phyloP scores from a whole-genome alignment of 2,888 invertebrate species.

The Psococerastis gibbosa region DNA sequence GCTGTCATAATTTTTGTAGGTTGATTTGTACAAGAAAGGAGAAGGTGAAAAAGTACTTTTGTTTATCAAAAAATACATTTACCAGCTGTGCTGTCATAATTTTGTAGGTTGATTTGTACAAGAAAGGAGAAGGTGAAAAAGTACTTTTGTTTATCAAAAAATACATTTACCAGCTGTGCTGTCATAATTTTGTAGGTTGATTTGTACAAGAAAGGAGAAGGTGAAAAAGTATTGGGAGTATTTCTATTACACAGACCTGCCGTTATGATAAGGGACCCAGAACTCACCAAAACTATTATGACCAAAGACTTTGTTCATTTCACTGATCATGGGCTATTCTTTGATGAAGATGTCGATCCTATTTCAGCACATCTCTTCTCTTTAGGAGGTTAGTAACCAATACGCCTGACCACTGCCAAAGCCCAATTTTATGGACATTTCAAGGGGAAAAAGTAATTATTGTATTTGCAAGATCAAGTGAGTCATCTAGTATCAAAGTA shows the following conservation, averaged over 20 bases:
- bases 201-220: conserved; percentile 7
- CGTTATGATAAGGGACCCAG: conserved; percentile 2
- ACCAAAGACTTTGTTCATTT: conserved; percentile 7
- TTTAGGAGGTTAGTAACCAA: conserved; percentile 3
- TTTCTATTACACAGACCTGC: conserved; percentile 7
- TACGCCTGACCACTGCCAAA: no score
- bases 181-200: conserved; percentile 5
- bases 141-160: no score
- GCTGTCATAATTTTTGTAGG: conserved; percentile 2
- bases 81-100: no score
- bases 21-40: conserved; percentile 8
- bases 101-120: conserved; percentile 9
- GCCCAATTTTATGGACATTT: neutral
- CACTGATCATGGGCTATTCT: conserved; percentile 6
- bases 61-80: no score
- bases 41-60: conserved; percentile 4
- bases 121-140: conserved; percentile 8
- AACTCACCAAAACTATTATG: conserved; percentile 8
- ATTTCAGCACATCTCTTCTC: conserved; percentile 8
- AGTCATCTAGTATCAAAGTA: no score
- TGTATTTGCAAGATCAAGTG: no score
- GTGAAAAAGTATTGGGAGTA: conserved; percentile 5
- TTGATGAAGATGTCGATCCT: conserved; percentile 8
- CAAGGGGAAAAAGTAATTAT: neutral
- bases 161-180: no score